These are phyloP conservation scores for Diaprepes abbreviatus DNA, from an alignment of 2,888 invertebrate species.

Conservation along the genomic window DNA sequence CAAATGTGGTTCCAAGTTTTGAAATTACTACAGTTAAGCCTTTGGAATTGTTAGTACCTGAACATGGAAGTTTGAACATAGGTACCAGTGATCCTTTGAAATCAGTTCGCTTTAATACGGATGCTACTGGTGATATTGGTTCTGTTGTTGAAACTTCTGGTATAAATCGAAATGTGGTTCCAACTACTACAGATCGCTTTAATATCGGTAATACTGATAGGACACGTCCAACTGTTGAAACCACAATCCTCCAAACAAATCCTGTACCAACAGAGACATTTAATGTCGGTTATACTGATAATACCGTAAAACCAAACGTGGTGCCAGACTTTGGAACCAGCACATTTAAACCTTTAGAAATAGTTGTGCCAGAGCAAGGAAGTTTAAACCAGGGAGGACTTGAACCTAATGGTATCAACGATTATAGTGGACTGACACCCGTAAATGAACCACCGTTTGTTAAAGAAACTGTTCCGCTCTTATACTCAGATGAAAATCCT, in stretches of 20 bases:
- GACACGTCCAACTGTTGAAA: slow-evolving; percentile 33
- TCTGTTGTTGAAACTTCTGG: slow-evolving; percentile 20
- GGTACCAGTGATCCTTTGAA: background rate
- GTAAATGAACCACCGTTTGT: slow-evolving; percentile 48
- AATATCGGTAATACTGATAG: slow-evolving; percentile 47
- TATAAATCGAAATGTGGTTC: background rate
- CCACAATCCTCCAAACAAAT: slow-evolving; percentile 52
- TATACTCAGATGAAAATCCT: slow-evolving; percentile 20
- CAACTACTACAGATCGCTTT: slow-evolving; percentile 22
- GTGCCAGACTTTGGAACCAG: slow-evolving; percentile 20
- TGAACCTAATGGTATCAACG: background rate
- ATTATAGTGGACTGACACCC: slow-evolving; percentile 13
- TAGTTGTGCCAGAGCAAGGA: slow-evolving; percentile 45
- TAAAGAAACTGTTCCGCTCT: slow-evolving; percentile 40
- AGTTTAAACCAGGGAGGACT: slow-evolving; percentile 38
- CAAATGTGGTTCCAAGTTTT: slow-evolving; percentile 29
- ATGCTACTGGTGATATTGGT: slow-evolving; percentile 38
- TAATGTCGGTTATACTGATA: slow-evolving; percentile 43
- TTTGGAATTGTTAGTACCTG: slow-evolving; percentile 34
- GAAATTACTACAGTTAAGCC: slow-evolving; percentile 24
- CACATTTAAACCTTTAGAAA: slow-evolving; percentile 25
- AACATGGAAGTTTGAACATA: slow-evolving; percentile 41
- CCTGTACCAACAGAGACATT: slow-evolving; percentile 65
- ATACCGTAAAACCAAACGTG: slow-evolving; percentile 28
- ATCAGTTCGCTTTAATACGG: slow-evolving; percentile 30